Evolutionary conservation across 1,140 invertebrate species (phyloP).

Genomic region (Bacillus rossius): DNA sequence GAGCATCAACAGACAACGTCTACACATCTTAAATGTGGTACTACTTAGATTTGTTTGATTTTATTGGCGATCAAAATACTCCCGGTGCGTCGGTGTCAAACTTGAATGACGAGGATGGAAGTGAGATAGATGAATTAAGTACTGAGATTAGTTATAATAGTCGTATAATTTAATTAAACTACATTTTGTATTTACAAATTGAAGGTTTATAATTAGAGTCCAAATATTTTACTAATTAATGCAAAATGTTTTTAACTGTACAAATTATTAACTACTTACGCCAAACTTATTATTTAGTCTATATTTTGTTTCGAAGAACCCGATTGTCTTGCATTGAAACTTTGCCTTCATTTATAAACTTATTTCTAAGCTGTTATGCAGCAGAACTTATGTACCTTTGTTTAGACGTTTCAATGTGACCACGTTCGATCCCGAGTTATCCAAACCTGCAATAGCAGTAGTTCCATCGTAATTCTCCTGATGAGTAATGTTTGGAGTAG

Average conservation of each 20-base stretch:
- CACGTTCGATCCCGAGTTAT: constrained; percentile 14
- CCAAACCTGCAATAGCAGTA: constrained; percentile 17
- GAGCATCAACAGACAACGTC: constrained; percentile 25
- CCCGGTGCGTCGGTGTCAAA: constrained; percentile 8
- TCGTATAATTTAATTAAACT: too few species aligned
- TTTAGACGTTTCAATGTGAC: constrained; percentile 19
- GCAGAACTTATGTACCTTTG: constrained; percentile 19
- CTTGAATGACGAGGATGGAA: constrained; percentile 17
- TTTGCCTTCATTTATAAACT: constrained; percentile 21
- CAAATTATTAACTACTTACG: too few species aligned
- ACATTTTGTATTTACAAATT: too few species aligned
- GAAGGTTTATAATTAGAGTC: too few species aligned
- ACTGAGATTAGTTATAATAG: too few species aligned
- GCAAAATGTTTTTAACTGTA: too few species aligned
- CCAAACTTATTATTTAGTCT: not conserved
- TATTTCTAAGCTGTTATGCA: constrained; percentile 22
- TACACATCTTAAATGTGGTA: constrained; percentile 31
- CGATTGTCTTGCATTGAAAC: constrained; percentile 25
- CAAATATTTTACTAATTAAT: too few species aligned
- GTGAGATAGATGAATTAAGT: constrained; percentile 9
- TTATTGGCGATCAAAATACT: constrained; percentile 28
- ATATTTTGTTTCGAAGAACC: constrained; percentile 17
- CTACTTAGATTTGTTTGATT: constrained; percentile 29
- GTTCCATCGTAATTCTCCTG: constrained; percentile 24
- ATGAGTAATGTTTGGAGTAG: constrained; percentile 26